Base-by-base conservation (phyloP, 2,888 invertebrate genomes). In the Schrankia costaestrigalis region DNA sequence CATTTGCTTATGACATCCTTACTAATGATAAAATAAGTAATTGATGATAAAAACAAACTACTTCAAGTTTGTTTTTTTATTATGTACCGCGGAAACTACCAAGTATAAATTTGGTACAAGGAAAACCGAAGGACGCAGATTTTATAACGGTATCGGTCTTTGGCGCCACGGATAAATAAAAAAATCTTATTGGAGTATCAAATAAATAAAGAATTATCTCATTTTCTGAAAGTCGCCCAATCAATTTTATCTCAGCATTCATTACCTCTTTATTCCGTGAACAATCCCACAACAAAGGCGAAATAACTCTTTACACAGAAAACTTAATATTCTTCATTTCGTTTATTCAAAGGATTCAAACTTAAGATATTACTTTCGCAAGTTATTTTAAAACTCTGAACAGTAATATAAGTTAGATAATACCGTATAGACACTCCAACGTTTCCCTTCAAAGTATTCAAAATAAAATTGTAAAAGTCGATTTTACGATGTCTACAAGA, bases 361-460 rank as follows among this genome's bases (percentile, higher is more conserved):
- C 43, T 46, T 33, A 40, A 46, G 41, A 50, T 38, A 45, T 53
- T 48, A 46, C 43, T 49, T 46, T 37, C 13, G 10, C 9, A 31
- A 39, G 32, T 43, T 31, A 36, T 36, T 50, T 43, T 29, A 17
- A 35, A 50, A 46, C 17, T 38, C 18, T 10, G 21, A 38, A 33
- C 23, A 35, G 35, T 34, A 35, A 32, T 46, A 35, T 28, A 43
- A 38, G 26, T 54, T 34, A 29, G 17, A 41, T 46, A 25, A 29
- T 13, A n/a, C 3, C 26, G 26, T 34, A 29, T 28, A 34, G 18
- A 33, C 10, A 18, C 10, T 27, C 25, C 11, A 9, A 15, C 18
- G 9, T 40, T 32, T 36, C 11, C 19, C 19, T 13, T 15, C 13
- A 11, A 43, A 38, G 12, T 31, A 31, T 12, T 3, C 24, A 4